Conservation (phyloP, 2,888 invertebrate species). For the Pristionchus exspectatus region DNA sequence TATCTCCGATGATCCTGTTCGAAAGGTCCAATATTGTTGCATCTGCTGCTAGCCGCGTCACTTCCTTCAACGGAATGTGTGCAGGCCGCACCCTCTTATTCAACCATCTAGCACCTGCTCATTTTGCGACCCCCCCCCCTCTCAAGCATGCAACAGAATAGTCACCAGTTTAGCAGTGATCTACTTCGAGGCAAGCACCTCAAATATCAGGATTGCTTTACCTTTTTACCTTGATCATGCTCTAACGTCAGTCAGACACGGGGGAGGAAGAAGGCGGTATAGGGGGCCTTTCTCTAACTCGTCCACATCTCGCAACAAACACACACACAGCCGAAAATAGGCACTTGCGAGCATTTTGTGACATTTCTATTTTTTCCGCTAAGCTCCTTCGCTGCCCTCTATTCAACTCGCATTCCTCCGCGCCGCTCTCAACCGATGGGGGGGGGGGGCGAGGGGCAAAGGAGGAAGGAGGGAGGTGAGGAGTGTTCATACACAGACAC, state of each 20-base stretch:
- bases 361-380: background rate
- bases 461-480: conserved; percentile 22
- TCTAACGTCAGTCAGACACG: background rate
- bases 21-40: background rate
- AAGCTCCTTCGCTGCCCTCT: conserved; percentile 9
- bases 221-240: no score
- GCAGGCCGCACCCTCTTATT: background rate
- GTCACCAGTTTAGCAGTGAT: no score
- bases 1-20: background rate
- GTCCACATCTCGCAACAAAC: background rate
- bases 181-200: no score
- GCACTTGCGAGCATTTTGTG: background rate
- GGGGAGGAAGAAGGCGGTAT: background rate
- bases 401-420: background rate
- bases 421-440: background rate
- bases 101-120: background rate
- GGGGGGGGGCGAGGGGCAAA: background rate
- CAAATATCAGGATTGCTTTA: no score
- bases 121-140: background rate
- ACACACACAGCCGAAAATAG: conserved; percentile 4
- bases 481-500: conserved; percentile 33
- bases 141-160: no score
- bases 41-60: background rate
- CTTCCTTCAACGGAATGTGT: background rate
- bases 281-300: background rate